Percentiles rank a stretch among this genome's conserved stretches.
Conservation (phyloP, 30 jellyfish, hydroid and myxozoan species). For the Cassiopea andromeda region DNA sequence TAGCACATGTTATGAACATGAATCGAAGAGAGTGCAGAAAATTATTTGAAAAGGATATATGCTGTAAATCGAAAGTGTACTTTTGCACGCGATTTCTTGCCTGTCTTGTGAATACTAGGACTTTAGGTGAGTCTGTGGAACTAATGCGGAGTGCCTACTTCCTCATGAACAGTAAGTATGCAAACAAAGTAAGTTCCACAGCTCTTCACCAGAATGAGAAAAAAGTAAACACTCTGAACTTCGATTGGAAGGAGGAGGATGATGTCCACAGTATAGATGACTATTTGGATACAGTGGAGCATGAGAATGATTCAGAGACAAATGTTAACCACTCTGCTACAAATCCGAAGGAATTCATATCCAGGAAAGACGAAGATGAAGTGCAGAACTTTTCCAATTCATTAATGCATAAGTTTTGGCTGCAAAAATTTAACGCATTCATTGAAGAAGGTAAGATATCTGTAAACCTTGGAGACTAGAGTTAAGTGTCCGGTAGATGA, state of each 20-base stretch:
- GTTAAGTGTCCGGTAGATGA: neutral
- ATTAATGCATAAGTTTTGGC: neutral
- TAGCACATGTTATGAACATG: slow-evolving; percentile 31
- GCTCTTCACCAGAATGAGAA: neutral
- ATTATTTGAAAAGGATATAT: neutral
- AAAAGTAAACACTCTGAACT: neutral
- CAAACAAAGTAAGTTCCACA: neutral
- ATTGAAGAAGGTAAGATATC: neutral
- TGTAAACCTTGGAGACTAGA: neutral
- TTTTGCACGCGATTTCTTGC: neutral
- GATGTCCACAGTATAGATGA: neutral
- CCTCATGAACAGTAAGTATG: neutral
- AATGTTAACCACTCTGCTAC: neutral
- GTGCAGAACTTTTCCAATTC: neutral
- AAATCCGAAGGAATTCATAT: neutral
- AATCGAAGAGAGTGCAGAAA: slow-evolving; percentile 4
- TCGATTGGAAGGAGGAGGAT: neutral
- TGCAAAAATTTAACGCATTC: neutral
- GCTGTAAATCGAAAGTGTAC: neutral
- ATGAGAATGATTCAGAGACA: neutral
- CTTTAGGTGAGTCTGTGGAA: neutral
- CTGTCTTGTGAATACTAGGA: neutral
- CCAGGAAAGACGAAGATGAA: neutral
- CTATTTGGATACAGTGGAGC: neutral
- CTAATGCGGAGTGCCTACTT: neutral